Conservation (phyloP, 2,113 vertebrate species). For the Engraulis encrasicolus region DNA sequence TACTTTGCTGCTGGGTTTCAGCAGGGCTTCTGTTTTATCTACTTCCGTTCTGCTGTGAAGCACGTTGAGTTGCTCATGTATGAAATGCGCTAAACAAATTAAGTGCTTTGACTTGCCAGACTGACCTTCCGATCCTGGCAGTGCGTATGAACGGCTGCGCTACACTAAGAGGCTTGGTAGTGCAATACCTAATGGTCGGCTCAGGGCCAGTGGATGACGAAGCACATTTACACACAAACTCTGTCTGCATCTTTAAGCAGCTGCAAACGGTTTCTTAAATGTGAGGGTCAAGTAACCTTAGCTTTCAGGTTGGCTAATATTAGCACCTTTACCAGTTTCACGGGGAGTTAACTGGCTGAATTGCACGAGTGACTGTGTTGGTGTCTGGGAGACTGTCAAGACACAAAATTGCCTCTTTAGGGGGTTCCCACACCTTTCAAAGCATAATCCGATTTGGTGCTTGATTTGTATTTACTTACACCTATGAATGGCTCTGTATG, state of each 20-base stretch:
- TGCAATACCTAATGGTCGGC: not conserved
- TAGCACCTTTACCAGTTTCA: not conserved
- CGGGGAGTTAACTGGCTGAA: not conserved
- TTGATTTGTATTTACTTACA: not conserved
- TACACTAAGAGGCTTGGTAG: not conserved
- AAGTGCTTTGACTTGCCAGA: no score
- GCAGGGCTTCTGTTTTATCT: no score
- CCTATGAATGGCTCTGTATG: not conserved
- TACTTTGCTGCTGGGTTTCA: no score
- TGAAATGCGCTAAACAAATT: no score
- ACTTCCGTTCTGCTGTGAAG: no score
- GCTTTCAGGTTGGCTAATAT: not conserved
- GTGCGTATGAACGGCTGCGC: not conserved
- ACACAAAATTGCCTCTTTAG: not conserved
- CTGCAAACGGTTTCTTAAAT: not conserved
- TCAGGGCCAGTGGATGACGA: not conserved
- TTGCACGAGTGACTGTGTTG: not conserved
- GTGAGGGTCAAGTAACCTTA: not conserved
- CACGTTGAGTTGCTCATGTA: no score
- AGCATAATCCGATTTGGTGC: not conserved
- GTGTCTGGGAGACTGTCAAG: no score
- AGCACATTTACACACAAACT: not conserved
- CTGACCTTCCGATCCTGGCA: no score
- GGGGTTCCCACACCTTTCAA: not conserved
- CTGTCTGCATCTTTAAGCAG: not conserved